Evolutionary conservation across 2,113 vertebrate species (phyloP).

Genomic region (Nesogale talazaci): DNA sequence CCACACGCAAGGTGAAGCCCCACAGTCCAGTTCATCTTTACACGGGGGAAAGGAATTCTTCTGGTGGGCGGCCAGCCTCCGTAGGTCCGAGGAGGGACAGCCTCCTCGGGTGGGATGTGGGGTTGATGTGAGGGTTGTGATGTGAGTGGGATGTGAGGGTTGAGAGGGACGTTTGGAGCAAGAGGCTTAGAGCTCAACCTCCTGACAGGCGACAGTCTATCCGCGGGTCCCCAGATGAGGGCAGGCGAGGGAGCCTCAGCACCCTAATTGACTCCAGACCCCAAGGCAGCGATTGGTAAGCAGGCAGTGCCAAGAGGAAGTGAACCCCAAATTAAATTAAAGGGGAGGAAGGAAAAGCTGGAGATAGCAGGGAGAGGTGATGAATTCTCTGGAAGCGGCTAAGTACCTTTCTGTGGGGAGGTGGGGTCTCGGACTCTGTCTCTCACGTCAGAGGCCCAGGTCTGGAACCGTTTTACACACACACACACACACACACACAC

Average conservation of each 20-base stretch:
- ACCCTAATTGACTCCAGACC: slow-evolving; percentile 79
- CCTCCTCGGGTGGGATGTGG: slow-evolving; percentile 67
- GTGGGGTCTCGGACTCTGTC: background rate
- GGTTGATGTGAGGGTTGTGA: slow-evolving; percentile 76
- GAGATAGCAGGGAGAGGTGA: slow-evolving; percentile 61
- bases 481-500: too few relatives aligned
- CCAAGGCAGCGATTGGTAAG: slow-evolving; percentile 68
- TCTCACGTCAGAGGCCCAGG: too few relatives aligned
- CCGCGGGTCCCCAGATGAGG: slow-evolving; percentile 73
- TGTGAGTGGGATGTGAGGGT: slow-evolving; percentile 71
- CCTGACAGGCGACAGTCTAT: slow-evolving; percentile 65
- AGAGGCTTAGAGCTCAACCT: slow-evolving; percentile 60
- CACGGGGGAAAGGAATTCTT: slow-evolving; percentile 54
- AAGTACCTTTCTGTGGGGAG: too few relatives aligned
- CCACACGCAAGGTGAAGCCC: background rate
- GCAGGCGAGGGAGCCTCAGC: slow-evolving; percentile 35
- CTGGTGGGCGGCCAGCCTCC: background rate
- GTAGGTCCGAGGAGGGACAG: slow-evolving; percentile 31
- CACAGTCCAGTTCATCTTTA: slow-evolving; percentile 63
- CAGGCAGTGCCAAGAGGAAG: slow-evolving; percentile 79
- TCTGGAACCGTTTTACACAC: too few relatives aligned
- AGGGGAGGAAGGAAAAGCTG: slow-evolving; percentile 45
- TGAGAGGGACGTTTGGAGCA: slow-evolving; percentile 73
- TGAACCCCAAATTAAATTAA: slow-evolving; percentile 78
- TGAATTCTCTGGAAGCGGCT: slow-evolving; percentile 61